Evolutionary conservation across 2,888 invertebrate genomes (phyloP).

Genomic region (Ophion slaviceki): DNA sequence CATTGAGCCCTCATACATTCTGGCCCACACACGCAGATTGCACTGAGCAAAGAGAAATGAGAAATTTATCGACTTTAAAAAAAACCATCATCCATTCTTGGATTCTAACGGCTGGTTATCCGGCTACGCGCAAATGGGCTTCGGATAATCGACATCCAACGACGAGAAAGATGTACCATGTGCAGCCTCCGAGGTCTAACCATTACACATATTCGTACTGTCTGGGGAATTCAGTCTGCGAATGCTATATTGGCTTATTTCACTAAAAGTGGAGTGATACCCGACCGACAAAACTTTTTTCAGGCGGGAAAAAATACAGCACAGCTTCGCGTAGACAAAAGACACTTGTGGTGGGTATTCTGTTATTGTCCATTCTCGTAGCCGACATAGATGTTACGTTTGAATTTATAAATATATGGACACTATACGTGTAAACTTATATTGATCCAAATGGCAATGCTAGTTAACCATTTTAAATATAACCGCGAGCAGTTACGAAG

Average conservation of each 20-base stretch:
- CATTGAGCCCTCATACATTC: conserved; percentile 66
- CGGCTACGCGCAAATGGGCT: background rate
- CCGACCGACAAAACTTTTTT: background rate
- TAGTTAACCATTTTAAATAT: background rate
- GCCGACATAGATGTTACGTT: background rate
- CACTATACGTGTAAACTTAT: background rate
- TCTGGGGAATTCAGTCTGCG: background rate
- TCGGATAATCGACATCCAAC: conserved; percentile 16
- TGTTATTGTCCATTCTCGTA: background rate
- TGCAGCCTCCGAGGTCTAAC: background rate
- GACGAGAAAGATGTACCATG: background rate
- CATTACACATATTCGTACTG: background rate
- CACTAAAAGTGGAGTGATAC: background rate
- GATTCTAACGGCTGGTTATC: background rate
- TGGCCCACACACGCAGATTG: background rate
- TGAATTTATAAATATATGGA: background rate
- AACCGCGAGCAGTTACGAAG: background rate
- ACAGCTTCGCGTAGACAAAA: background rate
- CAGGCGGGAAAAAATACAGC: background rate
- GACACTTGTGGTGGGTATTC: background rate
- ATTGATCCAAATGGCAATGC: background rate
- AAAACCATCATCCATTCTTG: conserved; percentile 24
- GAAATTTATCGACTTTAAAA: too few species aligned
- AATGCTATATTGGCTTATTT: background rate
- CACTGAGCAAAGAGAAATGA: background rate